Percentiles rank a stretch among this genome's conserved stretches.
These are phyloP conservation scores for Irena cyanogastra DNA, from an alignment of 2,113 vertebrate genomes.

Conservation along the genomic window DNA sequence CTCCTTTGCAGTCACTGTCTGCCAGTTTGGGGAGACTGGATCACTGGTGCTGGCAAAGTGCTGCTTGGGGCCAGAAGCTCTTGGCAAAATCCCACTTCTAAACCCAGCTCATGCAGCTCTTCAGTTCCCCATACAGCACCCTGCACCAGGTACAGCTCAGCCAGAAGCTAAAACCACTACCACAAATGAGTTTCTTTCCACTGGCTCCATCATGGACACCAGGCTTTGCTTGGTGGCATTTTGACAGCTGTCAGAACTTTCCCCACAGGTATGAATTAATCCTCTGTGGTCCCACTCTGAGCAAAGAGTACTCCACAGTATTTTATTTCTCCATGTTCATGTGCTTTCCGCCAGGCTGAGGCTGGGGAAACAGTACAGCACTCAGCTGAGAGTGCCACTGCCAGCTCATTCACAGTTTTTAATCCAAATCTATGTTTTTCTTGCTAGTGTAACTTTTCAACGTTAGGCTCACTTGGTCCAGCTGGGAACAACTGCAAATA, in stretches of 20 bases:
- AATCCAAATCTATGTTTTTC: neutral
- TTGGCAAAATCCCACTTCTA: neutral
- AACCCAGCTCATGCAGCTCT: neutral
- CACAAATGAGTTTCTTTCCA: neutral
- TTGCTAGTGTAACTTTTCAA: neutral
- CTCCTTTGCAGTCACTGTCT: neutral
- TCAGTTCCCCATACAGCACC: neutral
- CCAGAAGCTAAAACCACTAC: constrained; percentile 6
- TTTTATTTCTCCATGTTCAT: neutral
- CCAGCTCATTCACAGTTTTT: neutral
- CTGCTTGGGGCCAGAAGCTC: neutral
- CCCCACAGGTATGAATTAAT: neutral
- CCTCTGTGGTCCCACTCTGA: accelerated
- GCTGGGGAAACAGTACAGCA: neutral
- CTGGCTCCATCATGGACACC: accelerated
- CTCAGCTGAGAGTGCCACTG: neutral
- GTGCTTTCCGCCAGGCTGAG: neutral
- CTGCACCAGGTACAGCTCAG: neutral
- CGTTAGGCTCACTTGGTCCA: neutral
- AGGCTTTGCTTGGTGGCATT: neutral
- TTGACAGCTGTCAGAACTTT: accelerated
- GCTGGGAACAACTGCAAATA: neutral
- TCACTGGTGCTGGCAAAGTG: neutral
- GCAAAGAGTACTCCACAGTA: neutral
- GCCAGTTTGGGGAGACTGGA: accelerated